Base-by-base conservation (phyloP, 37 sponge, comb jelly and placozoan genomes). In the Agelas oroides region DNA sequence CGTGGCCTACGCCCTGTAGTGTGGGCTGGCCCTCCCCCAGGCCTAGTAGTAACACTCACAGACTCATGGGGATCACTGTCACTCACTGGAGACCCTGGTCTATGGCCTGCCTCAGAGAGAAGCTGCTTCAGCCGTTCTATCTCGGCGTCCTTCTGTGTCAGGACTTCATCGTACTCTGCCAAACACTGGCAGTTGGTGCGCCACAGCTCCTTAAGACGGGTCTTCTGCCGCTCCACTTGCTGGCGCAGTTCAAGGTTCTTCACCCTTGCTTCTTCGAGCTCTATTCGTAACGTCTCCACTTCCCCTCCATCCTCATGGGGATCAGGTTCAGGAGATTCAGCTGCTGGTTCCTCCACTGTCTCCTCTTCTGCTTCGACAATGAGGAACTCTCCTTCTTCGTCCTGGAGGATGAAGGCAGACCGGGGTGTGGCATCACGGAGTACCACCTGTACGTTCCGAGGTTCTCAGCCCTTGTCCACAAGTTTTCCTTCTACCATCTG, bases 401-500 rank as follows among this genome's bases (percentile, higher is more conserved):
- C 74, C 56, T 73, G 36, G 23, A 83, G 54, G 20, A 19, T 21
- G 21, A 70, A 11, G 21, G 28, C 28, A n/a, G n/a, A n/a, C 25
- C n/a, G 11, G n/a, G 38, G 11, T 16, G 25, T 30, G 46, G 21
- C 18, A 74, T 55, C 15, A 77, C 59, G 17, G n/a, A n/a, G n/a
- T n/a, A n/a, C n/a, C n/a, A 41, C 80, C 25, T 61, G 52, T 1
- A 79, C 80, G 33, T 79, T 62, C 33, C 21, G 14, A 3, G 52
- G 80, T 39, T 79, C 68, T 12, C 30, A 17, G 31, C 55, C 68
- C 80, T 40, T 40, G 28, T 79, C 80, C 69, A 14, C 15, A 1
- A 79, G 68, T n/a, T n/a, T n/a, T n/a, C n/a, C n/a, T n/a, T n/a
- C n/a, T 1, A 79, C 39, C 69, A 79, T 79, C 80, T 67, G 80